Percentiles rank a stretch among this genome's conserved stretches.
phyloP scores from a whole-genome alignment of 2,797 vertebrate genomes.

The Gephyroberyx darwinii region DNA sequence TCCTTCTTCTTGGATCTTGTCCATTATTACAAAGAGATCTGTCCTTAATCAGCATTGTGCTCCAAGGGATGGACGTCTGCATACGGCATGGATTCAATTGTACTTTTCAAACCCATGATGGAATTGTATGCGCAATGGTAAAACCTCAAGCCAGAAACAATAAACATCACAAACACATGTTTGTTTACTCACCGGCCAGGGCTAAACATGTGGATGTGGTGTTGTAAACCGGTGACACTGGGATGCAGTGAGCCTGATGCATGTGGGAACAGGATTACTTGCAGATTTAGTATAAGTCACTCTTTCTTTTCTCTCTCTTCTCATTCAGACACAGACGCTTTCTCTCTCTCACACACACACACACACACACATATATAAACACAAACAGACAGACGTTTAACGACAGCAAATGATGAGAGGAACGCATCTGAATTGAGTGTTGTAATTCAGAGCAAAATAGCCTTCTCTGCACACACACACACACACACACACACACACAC shows the following conservation, averaged over 20 bases:
- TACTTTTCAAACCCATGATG: constrained; percentile 54
- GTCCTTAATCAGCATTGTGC: constrained; percentile 67
- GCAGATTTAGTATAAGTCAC: constrained; percentile 60
- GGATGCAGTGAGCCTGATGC: constrained; percentile 47
- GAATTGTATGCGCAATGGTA: constrained; percentile 65
- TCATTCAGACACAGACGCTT: not conserved
- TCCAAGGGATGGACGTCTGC: constrained; percentile 44
- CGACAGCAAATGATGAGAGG: not conserved
- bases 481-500: not conserved
- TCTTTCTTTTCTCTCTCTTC: constrained; percentile 7
- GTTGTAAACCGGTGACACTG: constrained; percentile 58
- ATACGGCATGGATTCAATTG: constrained; percentile 25
- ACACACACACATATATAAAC: not conserved
- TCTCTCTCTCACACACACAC: constrained; percentile 5
- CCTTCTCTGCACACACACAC: not conserved
- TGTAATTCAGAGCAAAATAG: not conserved
- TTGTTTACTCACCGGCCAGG: constrained; percentile 70
- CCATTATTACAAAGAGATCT: constrained; percentile 70
- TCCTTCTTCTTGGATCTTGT: constrained; percentile 37
- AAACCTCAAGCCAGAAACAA: constrained; percentile 75
- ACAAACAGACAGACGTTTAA: not conserved
- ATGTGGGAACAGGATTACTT: constrained; percentile 73
- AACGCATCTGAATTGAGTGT: not conserved
- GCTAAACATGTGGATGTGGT: constrained; percentile 66
- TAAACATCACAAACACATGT: constrained; percentile 76